Conservation (phyloP, 2,113 vertebrate genomes). For the Helogale parvula region DNA sequence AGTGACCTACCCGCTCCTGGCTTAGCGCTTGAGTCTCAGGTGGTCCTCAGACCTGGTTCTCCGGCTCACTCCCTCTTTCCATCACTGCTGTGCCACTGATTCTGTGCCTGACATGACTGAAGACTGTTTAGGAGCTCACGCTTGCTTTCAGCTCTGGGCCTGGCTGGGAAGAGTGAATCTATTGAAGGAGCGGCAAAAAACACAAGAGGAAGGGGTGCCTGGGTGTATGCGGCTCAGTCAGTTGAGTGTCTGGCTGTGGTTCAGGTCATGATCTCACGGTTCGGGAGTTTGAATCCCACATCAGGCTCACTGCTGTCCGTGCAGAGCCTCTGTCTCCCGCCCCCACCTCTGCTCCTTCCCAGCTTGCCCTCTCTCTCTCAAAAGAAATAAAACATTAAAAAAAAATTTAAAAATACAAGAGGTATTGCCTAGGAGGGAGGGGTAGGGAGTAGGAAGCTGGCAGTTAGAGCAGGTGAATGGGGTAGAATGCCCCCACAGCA, state of each 20-base stretch:
- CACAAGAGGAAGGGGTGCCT: background rate
- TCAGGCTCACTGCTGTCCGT: too few relatives aligned
- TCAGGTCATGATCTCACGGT: too few relatives aligned
- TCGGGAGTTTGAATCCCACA: too few relatives aligned
- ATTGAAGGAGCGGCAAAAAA: background rate
- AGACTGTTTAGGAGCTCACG: background rate
- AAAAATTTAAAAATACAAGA: background rate
- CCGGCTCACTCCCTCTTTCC: background rate
- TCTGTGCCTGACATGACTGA: background rate
- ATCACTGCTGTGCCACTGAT: background rate
- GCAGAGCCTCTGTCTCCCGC: too few relatives aligned
- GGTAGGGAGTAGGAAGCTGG: background rate
- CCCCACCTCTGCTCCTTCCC: too few relatives aligned
- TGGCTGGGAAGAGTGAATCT: background rate
- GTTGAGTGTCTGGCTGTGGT: too few relatives aligned
- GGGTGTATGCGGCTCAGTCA: too few relatives aligned
- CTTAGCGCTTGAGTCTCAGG: background rate
- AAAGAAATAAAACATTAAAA: too few relatives aligned
- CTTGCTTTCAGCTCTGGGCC: background rate
- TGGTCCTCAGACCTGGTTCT: background rate
- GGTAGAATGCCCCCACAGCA: accelerated
- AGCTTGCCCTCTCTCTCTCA: too few relatives aligned
- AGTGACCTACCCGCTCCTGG: background rate
- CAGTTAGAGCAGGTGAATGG: background rate
- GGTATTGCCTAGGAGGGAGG: background rate